Percentiles rank a stretch among this genome's conserved stretches.
Evolutionary conservation across 2,797 vertebrate species (phyloP).

Genomic region (Oreortyx pictus): DNA sequence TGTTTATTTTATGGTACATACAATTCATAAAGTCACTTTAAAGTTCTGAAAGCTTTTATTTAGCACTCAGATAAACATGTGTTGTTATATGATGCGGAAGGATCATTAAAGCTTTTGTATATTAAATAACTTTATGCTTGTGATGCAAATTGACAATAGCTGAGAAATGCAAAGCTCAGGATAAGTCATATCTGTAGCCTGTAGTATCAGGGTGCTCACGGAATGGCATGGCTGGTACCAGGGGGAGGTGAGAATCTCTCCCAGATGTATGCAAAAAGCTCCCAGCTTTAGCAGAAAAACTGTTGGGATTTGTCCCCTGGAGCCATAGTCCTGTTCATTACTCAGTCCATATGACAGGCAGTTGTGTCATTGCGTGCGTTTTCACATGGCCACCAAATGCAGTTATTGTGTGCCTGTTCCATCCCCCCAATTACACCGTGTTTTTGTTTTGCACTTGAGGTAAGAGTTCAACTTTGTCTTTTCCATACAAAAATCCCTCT

Average conservation of each 20-base stretch:
- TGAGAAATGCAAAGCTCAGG: conserved; percentile 63
- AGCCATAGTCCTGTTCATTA: background rate
- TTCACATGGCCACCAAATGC: background rate
- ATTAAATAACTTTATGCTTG: conserved; percentile 65
- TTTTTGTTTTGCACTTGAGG: background rate
- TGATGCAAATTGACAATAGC: conserved; percentile 67
- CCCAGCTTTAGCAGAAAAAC: background rate
- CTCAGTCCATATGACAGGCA: background rate
- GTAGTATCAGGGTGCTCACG: background rate
- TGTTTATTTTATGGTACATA: conserved; percentile 72
- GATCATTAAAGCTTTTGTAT: conserved; percentile 62
- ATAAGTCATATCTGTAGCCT: conserved; percentile 23
- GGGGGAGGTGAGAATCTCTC: background rate
- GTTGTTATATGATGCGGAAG: conserved; percentile 41
- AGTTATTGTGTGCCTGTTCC: background rate
- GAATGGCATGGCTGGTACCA: background rate
- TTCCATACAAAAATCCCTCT: background rate
- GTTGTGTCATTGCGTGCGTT: background rate
- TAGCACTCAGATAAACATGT: conserved; percentile 58
- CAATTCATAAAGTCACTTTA: conserved; percentile 74
- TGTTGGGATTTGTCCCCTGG: background rate
- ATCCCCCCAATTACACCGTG: background rate
- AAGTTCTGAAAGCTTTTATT: conserved; percentile 74
- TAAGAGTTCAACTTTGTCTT: background rate
- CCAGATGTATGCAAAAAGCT: background rate